phyloP scores from a whole-genome alignment of 2,113 vertebrate species.

The Vombatus ursinus region DNA sequence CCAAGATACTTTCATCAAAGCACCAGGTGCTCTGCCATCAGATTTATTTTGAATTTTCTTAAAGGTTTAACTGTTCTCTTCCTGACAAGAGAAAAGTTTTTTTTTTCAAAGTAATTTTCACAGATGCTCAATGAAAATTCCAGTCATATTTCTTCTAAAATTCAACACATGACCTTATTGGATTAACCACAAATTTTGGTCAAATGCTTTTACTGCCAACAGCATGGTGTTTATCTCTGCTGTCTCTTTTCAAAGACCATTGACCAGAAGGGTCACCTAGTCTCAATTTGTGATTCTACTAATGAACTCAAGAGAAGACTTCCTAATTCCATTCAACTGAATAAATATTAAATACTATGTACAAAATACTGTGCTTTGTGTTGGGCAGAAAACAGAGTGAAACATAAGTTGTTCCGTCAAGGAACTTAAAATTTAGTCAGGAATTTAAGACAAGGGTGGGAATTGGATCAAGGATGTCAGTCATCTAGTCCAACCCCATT shows the following conservation, averaged over 20 bases:
- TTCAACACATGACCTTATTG: constrained; percentile 57
- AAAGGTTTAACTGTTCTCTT: constrained; percentile 48
- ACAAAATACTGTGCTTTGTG: background rate
- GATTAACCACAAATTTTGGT: constrained; percentile 48
- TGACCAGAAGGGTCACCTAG: background rate
- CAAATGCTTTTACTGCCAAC: background rate
- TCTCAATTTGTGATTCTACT: background rate
- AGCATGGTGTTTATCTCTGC: background rate
- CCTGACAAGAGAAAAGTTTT: constrained; percentile 68
- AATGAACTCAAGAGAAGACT: background rate
- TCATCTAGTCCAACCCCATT: background rate
- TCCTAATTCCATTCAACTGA: background rate
- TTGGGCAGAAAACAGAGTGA: background rate
- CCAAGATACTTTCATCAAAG: constrained; percentile 67
- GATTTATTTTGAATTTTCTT: constrained; percentile 70
- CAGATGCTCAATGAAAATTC: constrained; percentile 49
- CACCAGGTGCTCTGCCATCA: constrained; percentile 62
- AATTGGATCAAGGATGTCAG: background rate
- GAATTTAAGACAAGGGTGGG: background rate
- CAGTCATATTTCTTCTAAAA: constrained; percentile 53
- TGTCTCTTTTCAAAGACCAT: background rate
- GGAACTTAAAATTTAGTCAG: background rate
- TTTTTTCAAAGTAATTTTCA: constrained; percentile 57
- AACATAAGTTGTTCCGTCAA: background rate
- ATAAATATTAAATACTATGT: background rate